phyloP scores from a whole-genome alignment of 2,888 invertebrate species.

The Drosophila vallismaia region DNA sequence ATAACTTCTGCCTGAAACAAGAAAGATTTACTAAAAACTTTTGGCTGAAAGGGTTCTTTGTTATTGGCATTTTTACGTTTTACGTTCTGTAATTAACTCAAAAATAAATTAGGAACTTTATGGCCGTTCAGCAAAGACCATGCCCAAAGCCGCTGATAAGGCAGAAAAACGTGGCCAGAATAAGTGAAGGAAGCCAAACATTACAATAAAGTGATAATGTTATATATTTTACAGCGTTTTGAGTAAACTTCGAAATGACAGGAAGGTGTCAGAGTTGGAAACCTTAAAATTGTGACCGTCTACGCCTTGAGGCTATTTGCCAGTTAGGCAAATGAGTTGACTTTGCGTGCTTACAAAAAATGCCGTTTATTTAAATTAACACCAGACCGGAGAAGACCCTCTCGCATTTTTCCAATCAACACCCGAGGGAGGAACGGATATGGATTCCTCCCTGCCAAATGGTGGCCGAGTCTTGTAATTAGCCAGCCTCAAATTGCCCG shows the following conservation, averaged over 20 bases:
- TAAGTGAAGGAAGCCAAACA: slow-evolving; percentile 13
- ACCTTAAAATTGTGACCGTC: slow-evolving; percentile 28
- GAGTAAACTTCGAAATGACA: slow-evolving; percentile 48
- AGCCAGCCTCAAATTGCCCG: slow-evolving; percentile 59
- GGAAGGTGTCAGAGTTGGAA: background rate
- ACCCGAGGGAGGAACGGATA: slow-evolving; percentile 20
- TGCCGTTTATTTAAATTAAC: slow-evolving; percentile 55
- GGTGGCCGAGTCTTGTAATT: slow-evolving; percentile 56
- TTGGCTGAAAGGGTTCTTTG: background rate
- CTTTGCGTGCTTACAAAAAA: slow-evolving; percentile 54
- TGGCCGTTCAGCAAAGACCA: slow-evolving; percentile 61
- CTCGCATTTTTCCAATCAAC: slow-evolving; percentile 40
- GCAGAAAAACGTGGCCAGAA: slow-evolving; percentile 45
- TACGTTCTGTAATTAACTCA: slow-evolving; percentile 66
- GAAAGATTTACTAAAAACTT: background rate
- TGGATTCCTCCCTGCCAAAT: background rate
- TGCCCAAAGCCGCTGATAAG: slow-evolving; percentile 59
- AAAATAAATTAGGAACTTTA: slow-evolving; percentile 72
- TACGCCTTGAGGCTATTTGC: slow-evolving; percentile 50
- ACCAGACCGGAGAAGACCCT: slow-evolving; percentile 21
- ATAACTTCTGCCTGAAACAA: too few relatives aligned
- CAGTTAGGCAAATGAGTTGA: slow-evolving; percentile 71
- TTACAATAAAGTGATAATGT: slow-evolving; percentile 71
- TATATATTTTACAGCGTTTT: slow-evolving; percentile 60
- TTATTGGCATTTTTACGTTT: slow-evolving; percentile 31